Evolutionary conservation across 1,140 invertebrate species (phyloP).

Genomic region (Elysia chlorotica): DNA sequence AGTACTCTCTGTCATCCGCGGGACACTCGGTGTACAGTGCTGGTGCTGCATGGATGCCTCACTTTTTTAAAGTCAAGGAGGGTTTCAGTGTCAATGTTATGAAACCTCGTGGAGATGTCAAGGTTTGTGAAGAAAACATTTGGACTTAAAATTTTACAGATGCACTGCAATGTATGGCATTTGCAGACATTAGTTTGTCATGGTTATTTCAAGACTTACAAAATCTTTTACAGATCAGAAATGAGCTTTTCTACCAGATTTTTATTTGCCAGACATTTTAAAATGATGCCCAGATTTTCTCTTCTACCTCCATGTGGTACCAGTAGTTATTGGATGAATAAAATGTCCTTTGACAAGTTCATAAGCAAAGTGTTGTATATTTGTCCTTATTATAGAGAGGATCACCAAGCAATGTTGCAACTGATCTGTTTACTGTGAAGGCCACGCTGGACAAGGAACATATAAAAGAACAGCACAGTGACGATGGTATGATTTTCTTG

Average conservation of each 20-base stretch:
- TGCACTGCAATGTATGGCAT: no score
- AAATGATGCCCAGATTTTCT: neutral
- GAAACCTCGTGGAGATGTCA: conserved; percentile 27
- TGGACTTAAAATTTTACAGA: neutral
- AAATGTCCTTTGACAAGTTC: no score
- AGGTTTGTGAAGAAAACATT: conserved; percentile 1
- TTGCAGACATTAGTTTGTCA: neutral
- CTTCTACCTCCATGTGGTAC: no score
- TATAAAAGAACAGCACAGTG: conserved; percentile 1
- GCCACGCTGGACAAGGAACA: conserved; percentile 21
- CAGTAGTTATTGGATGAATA: no score
- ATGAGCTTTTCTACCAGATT: no score
- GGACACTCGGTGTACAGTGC: conserved; percentile 42
- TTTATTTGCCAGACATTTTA: neutral
- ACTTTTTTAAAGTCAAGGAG: conserved; percentile 47
- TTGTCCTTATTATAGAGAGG: conserved; percentile 8
- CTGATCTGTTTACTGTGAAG: conserved; percentile 20
- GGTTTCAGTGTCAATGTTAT: conserved; percentile 64
- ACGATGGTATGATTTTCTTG: neutral
- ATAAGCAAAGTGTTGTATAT: neutral
- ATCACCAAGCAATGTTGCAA: conserved; percentile 4
- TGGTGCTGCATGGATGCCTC: conserved; percentile 45
- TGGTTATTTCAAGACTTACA: neutral
- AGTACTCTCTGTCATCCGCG: conserved; percentile 50
- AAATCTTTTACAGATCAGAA: no score